Percentiles rank a stretch among this genome's conserved stretches.
These are phyloP conservation scores for Chymomyza amoena DNA, from an alignment of 2,888 invertebrate genomes.

Conservation along the genomic window DNA sequence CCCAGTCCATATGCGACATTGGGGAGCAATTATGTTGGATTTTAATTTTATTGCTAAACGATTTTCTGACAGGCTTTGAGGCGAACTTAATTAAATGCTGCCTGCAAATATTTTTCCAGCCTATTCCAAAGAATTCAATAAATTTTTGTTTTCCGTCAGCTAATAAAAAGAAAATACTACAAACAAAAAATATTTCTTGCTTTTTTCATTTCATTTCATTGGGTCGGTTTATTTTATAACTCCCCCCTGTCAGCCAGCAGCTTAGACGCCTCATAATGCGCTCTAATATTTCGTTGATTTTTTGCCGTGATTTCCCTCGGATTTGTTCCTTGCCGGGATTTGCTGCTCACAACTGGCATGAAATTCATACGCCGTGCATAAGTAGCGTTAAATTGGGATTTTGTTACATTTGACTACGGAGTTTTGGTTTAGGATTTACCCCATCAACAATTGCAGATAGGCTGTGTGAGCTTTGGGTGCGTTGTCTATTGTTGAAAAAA, in stretches of 20 bases:
- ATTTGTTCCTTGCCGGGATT: neutral
- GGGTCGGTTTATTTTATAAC: neutral
- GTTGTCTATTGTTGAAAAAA: neutral
- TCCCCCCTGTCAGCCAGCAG: neutral
- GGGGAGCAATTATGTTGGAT: conserved; percentile 66
- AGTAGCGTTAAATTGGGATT: conserved; percentile 63
- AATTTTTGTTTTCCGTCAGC: neutral
- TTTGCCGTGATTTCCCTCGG: conserved; percentile 13
- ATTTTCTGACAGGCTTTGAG: conserved; percentile 35
- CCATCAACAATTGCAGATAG: neutral
- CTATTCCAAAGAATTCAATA: neutral
- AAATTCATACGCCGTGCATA: conserved; percentile 61
- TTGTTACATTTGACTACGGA: conserved; percentile 42
- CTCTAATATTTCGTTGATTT: conserved; percentile 34
- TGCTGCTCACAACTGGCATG: conserved; percentile 34
- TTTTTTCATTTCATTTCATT: neutral
- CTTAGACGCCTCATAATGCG: conserved; percentile 18
- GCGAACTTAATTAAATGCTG: conserved; percentile 1
- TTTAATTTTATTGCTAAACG: conserved; percentile 69
- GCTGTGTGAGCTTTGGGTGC: neutral
- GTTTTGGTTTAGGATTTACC: conserved; percentile 6
- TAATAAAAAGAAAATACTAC: neutral
- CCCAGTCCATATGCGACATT: conserved; percentile 59
- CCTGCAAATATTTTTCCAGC: neutral
- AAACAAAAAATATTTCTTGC: neutral